Percentiles rank a stretch among this genome's conserved stretches.
These are phyloP conservation scores for Lepisosteus osseus DNA, from an alignment of 2,113 vertebrate genomes.

Conservation along the genomic window DNA sequence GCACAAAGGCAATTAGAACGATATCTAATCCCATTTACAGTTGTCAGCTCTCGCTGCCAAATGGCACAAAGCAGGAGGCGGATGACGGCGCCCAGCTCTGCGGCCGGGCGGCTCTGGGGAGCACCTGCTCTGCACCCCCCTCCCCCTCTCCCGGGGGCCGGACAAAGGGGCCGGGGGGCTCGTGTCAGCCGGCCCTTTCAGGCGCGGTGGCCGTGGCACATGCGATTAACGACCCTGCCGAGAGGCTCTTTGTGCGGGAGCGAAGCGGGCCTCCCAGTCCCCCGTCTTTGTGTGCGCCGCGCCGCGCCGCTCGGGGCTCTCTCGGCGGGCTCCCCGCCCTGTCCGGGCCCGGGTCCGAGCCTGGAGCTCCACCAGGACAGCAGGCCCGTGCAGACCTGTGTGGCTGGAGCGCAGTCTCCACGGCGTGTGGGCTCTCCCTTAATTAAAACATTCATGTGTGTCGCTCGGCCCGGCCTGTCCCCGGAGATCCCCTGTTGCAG, in stretches of 20 bases:
- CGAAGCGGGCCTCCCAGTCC: conserved; percentile 50
- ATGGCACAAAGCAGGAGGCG: conserved; percentile 42
- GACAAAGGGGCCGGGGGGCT: conserved; percentile 31
- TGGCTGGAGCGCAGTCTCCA: background rate
- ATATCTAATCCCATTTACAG: conserved; percentile 64
- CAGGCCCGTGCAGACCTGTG: background rate
- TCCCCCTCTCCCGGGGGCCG: conserved; percentile 20
- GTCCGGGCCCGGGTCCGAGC: conserved; percentile 54
- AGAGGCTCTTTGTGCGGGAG: conserved; percentile 45
- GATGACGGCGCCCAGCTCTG: conserved; percentile 53
- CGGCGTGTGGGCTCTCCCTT: conserved; percentile 14
- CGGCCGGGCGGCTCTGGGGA: conserved; percentile 58
- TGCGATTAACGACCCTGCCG: conserved; percentile 56
- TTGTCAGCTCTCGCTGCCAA: conserved; percentile 45
- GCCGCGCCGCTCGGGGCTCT: conserved; percentile 58
- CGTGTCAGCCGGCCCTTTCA: conserved; percentile 63
- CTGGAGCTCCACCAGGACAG: conserved; percentile 24
- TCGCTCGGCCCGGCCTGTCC: conserved; percentile 30
- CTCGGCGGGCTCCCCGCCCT: conserved; percentile 40
- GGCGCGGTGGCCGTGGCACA: conserved; percentile 39
- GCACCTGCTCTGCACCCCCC: conserved; percentile 51
- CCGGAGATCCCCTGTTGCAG: conserved; percentile 55
- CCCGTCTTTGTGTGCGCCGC: conserved; percentile 37
- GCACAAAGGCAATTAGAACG: conserved; percentile 49
- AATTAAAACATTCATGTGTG: conserved; percentile 42